A percentile compares a stretch with the other conserved stretches of the same genome.
Conservation (phyloP, 1,140 invertebrate genomes). For the Bombus confusus region DNA sequence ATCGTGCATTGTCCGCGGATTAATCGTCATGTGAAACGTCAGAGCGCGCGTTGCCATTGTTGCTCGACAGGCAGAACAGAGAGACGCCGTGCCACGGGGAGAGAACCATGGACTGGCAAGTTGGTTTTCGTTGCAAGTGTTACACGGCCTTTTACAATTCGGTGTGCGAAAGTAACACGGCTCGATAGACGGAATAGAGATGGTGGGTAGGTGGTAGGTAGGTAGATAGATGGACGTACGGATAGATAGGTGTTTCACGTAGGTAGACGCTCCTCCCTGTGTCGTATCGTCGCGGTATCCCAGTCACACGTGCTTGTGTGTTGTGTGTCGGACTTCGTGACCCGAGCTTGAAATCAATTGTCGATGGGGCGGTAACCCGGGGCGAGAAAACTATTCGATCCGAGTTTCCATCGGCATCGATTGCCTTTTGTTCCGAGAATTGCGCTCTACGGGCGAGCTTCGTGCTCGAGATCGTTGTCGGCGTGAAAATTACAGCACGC, state of each 20-base stretch:
- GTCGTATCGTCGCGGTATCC: constrained; percentile 22
- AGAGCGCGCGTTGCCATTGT: constrained; percentile 55
- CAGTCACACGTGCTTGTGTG: constrained; percentile 3
- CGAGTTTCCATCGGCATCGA: constrained; percentile 40
- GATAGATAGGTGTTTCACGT: constrained; percentile 61
- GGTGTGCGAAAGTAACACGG: constrained; percentile 55
- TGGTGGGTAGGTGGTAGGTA: constrained; percentile 60
- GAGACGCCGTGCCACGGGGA: background rate
- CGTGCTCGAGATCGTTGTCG: constrained; percentile 41
- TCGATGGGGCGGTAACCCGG: constrained; percentile 19
- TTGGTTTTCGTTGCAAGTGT: constrained; percentile 63
- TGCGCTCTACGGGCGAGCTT: background rate
- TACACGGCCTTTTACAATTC: constrained; percentile 69
- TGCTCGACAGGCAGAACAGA: constrained; percentile 28
- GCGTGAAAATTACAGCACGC: constrained; percentile 48
- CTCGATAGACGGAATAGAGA: constrained; percentile 38
- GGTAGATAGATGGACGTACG: constrained; percentile 49
- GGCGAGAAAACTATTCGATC: constrained; percentile 39
- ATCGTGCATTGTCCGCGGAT: constrained; percentile 73
- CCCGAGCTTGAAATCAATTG: constrained; percentile 51
- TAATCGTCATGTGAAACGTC: constrained; percentile 76
- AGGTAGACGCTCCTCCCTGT: constrained; percentile 59
- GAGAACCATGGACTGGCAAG: background rate
- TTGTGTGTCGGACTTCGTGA: background rate
- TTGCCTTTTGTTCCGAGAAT: constrained; percentile 38